Evolutionary conservation across 2,113 vertebrate genomes (phyloP).

Genomic region (Noturus placidus): DNA sequence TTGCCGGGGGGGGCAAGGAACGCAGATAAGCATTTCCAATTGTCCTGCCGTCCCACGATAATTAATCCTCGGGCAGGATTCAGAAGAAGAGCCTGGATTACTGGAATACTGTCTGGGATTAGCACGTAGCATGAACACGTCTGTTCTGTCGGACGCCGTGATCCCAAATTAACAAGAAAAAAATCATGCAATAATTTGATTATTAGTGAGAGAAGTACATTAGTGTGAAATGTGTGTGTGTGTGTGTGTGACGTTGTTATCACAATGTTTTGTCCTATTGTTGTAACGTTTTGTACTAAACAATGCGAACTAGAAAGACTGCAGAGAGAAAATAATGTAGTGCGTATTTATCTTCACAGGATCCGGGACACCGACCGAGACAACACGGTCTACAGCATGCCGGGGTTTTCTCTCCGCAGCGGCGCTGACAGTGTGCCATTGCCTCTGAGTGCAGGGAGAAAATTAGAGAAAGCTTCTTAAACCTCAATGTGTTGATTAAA

Average conservation of each 20-base stretch:
- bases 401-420: background rate
- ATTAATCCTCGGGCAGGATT: conserved; percentile 49
- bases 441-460: background rate
- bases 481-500: conserved; percentile 47
- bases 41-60: conserved; percentile 47
- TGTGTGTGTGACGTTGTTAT: too few species aligned
- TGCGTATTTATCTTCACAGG: background rate
- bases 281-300: background rate
- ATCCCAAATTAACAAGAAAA: conserved; percentile 22
- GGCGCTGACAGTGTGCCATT: conserved; percentile 6
- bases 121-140: background rate
- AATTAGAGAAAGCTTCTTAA: conserved; percentile 48
- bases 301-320: background rate
- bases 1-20: too few species aligned
- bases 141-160: background rate
- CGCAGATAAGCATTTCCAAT: conserved; percentile 44
- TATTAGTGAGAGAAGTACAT: background rate
- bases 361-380: background rate
- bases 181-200: background rate
- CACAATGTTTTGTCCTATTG: background rate
- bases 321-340: background rate
- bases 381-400: background rate
- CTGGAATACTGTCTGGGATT: conserved; percentile 11
- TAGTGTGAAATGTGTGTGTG: background rate
- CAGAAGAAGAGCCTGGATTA: conserved; percentile 30